Base-by-base conservation (phyloP, 2,113 vertebrate species). In the Odontesthes bonariensis region DNA sequence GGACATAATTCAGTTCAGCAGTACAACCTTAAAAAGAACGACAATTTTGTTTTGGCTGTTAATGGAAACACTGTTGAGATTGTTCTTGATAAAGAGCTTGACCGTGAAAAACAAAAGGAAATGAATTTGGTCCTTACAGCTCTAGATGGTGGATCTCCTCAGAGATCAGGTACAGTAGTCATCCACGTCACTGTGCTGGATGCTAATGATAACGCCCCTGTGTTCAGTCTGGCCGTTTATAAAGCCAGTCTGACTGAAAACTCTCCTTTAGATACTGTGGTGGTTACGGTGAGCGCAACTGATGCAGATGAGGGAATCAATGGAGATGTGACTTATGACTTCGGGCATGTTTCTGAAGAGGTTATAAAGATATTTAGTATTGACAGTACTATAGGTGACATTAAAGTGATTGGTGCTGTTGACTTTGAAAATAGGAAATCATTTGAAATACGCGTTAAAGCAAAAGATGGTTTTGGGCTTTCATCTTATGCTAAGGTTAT, bases 381-480 rank as follows among this genome's bases (percentile, higher is more conserved):
- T 31, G 81, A 95, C 35, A 56, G 60, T 23, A 85, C 84, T 63
- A 69, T 82, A 0, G 96, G 95, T 8, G 88, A 94, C 40, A 93
- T 96, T 35, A 61, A 52, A 64, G 82, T 90, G 17, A 91, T 51
- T 23, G 88, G 86, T 3, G 10, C n/a, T 13, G 68, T 95, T 38
- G 95, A 96, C 23, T 95, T 90, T 86, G 95, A 96, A 82, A 53
- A 80, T 0, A 72, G 32, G 0, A 69, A 56, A 10, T 78, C 81
- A 32, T 95, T 92, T 89, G 95, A 96, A 79, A 70, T 96, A 60
- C 90, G 90, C 6, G 49, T 96, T 2, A 91, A 95, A 86, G 95
- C 93, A 5, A 91, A 89, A 56, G 95, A 96, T 86, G 79, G 84
- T 0, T 76, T 93, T 17, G 92, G 91, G 0, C 81, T 94, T 1